phyloP scores from a whole-genome alignment of 2,113 vertebrate species.

The Garra rufa region DNA sequence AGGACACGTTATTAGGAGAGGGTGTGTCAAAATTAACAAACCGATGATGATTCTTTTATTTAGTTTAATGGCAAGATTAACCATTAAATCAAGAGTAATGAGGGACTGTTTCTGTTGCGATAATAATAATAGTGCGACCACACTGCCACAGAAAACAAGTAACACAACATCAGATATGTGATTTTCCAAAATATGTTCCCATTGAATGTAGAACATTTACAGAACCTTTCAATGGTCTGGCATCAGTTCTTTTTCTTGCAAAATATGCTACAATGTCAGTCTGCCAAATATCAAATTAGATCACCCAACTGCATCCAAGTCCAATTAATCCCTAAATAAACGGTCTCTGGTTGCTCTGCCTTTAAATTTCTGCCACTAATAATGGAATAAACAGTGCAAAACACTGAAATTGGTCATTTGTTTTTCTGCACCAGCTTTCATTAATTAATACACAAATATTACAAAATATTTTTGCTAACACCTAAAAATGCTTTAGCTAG shows the following conservation, averaged over 20 bases:
- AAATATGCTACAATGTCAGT: not conserved
- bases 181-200: not conserved
- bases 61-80: not conserved
- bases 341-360: not conserved
- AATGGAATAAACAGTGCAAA: not conserved
- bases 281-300: constrained; percentile 13
- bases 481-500: not conserved
- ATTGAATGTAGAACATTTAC: not conserved
- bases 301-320: not conserved
- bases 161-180: not conserved
- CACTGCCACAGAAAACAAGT: constrained; percentile 7
- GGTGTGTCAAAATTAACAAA: not conserved
- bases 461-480: not conserved
- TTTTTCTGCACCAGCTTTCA: not conserved
- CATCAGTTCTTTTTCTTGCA: not conserved
- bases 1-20: not conserved
- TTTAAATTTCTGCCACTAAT: not conserved
- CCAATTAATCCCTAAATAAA: constrained; percentile 3
- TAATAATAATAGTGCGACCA: not conserved
- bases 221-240: not conserved
- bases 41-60: not conserved
- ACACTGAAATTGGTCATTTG: not conserved
- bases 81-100: not conserved
- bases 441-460: not conserved
- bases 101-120: not conserved